A percentile compares a stretch with the other conserved stretches of the same genome.
phyloP scores from a whole-genome alignment of 2,797 vertebrate genomes.

The Cirrhinus molitorella region DNA sequence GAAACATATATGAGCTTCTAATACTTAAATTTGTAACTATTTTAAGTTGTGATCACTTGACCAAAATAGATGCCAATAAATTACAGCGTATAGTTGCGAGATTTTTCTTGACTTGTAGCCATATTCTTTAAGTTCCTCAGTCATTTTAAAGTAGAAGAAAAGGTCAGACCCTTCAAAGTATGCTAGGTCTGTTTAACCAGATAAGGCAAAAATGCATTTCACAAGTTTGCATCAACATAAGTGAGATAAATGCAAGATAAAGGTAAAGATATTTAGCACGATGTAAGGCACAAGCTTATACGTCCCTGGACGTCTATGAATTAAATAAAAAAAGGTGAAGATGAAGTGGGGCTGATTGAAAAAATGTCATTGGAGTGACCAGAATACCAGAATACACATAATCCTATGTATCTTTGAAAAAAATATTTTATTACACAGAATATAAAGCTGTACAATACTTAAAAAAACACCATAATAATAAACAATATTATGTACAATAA shows the following conservation, averaged over 20 bases:
- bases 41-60: background rate
- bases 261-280: background rate
- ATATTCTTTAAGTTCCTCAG: background rate
- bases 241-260: background rate
- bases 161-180: background rate
- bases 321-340: no score
- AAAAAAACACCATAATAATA: constrained; percentile 14
- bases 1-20: background rate
- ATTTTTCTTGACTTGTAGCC: background rate
- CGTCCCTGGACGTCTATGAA: background rate
- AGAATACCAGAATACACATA: background rate
- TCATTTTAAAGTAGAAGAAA: background rate
- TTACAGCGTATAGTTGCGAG: background rate
- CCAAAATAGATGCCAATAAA: background rate
- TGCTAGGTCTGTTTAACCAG: background rate
- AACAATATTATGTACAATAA: constrained; percentile 16
- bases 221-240: background rate
- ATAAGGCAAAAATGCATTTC: background rate
- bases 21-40: background rate
- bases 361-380: background rate
- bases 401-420: constrained; percentile 34
- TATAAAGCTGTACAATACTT: constrained; percentile 59
- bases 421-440: constrained; percentile 55
- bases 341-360: background rate
- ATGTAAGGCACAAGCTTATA: no score